These are phyloP conservation scores for Spheniscus humboldti DNA, from an alignment of 2,797 vertebrate species.

Conservation along the genomic window DNA sequence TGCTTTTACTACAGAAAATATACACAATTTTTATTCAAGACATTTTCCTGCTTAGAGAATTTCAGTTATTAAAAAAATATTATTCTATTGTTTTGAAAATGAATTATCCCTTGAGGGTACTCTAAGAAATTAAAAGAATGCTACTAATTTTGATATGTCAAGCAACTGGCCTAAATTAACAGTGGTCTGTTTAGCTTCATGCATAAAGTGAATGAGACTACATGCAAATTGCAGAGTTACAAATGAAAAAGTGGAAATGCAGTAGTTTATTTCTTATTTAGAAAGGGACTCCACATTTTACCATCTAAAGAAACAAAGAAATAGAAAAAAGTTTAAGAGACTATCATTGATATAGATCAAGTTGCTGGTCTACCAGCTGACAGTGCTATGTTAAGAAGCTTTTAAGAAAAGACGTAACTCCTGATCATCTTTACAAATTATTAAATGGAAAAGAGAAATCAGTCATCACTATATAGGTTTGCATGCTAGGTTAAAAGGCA, in stretches of 20 bases:
- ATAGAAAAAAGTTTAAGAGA: neutral
- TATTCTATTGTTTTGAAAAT: slow-evolving; percentile 65
- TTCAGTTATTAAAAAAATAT: slow-evolving; percentile 60
- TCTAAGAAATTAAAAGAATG: slow-evolving; percentile 52
- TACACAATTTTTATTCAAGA: slow-evolving; percentile 45
- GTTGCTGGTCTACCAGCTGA: neutral
- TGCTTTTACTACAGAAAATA: slow-evolving; percentile 35
- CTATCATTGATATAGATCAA: neutral
- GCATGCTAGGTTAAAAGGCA: slow-evolving; percentile 16
- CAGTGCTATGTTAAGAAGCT: neutral
- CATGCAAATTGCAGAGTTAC: neutral
- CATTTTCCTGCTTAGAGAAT: slow-evolving; percentile 32
- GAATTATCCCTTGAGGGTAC: slow-evolving; percentile 46
- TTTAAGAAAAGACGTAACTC: slow-evolving; percentile 6
- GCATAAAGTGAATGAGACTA: neutral
- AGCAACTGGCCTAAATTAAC: slow-evolving; percentile 46
- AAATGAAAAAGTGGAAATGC: slow-evolving; percentile 18
- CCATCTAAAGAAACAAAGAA: slow-evolving; percentile 1
- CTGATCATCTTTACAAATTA: neutral
- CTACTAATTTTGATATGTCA: slow-evolving; percentile 49
- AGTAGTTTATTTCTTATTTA: slow-evolving; percentile 3
- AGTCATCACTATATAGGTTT: neutral
- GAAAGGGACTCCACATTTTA: neutral
- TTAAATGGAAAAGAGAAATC: neutral
- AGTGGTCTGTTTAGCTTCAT: slow-evolving; percentile 35